phyloP scores from a whole-genome alignment of 2,888 invertebrate species.

The Lamellibrachia columna region DNA sequence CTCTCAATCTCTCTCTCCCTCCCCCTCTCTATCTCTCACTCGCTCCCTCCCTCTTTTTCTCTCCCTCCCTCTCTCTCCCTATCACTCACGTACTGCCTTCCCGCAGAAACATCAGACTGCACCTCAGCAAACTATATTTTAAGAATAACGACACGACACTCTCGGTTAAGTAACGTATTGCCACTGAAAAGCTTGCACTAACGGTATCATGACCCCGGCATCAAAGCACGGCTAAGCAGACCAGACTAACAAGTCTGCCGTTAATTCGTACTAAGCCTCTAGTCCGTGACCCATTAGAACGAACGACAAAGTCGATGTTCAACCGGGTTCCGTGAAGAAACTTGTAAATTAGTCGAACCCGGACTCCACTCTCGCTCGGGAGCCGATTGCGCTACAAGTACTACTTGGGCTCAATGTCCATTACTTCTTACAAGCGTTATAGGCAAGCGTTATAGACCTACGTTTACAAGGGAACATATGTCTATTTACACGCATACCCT shows the following conservation, averaged over 20 bases:
- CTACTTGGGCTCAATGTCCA: background rate
- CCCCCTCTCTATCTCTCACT: slow-evolving; percentile 17
- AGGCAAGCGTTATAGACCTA: no score
- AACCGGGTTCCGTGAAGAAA: background rate
- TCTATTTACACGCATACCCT: background rate
- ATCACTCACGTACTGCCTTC: no score
- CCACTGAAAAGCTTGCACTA: no score
- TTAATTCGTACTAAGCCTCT: background rate
- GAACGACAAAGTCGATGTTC: background rate
- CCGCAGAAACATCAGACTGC: background rate
- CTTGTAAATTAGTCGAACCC: background rate
- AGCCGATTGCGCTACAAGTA: background rate
- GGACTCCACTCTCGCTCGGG: background rate
- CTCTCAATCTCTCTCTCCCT: slow-evolving; percentile 18
- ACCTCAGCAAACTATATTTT: background rate
- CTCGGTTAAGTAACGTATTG: no score
- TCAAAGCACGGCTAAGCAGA: background rate
- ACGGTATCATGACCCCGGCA: background rate
- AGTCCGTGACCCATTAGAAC: background rate
- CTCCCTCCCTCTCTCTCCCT: slow-evolving; percentile 28
- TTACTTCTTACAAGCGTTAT: background rate
- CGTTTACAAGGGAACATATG: background rate
- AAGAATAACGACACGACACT: background rate
- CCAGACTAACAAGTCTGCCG: background rate
- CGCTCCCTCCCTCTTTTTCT: slow-evolving; percentile 28